phyloP scores from a whole-genome alignment of 2,113 vertebrate genomes.

The Myiozetetes cayanensis region DNA sequence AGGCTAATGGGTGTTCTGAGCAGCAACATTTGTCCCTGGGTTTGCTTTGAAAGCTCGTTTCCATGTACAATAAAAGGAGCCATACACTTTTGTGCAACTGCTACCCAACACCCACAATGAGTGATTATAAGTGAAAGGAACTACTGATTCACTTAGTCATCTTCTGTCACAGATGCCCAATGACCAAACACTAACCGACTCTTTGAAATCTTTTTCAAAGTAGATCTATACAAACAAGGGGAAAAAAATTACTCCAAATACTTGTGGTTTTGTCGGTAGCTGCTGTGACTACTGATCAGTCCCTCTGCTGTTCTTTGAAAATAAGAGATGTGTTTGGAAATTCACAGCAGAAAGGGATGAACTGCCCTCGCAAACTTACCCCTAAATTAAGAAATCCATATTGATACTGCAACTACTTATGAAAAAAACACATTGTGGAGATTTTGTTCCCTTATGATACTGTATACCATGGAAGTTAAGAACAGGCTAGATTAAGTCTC shows the following conservation, averaged over 20 bases:
- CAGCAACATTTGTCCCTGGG: neutral
- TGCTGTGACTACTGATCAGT: conserved; percentile 63
- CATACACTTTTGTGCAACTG: conserved; percentile 41
- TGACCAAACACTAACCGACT: conserved; percentile 1
- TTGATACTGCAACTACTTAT: neutral
- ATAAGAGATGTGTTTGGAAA: neutral
- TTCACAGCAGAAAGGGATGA: neutral
- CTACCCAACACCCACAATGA: conserved; percentile 19
- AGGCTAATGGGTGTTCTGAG: conserved; percentile 11
- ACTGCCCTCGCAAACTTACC: neutral
- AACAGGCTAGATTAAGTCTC: neutral
- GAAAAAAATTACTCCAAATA: neutral
- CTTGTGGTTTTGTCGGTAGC: neutral
- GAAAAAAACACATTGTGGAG: neutral
- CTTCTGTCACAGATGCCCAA: conserved; percentile 56
- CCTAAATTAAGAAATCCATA: neutral
- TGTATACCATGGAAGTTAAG: neutral
- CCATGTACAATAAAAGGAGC: conserved; percentile 26
- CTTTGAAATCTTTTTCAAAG: conserved; percentile 56
- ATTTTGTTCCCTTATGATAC: neutral
- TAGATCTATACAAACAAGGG: neutral
- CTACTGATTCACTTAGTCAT: conserved; percentile 54
- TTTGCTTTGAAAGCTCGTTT: conserved; percentile 30
- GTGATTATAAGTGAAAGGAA: conserved; percentile 51
- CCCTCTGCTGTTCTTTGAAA: neutral